Evolutionary conservation across 2,113 vertebrate species (phyloP).

Genomic region (Bambusicola thoracicus): DNA sequence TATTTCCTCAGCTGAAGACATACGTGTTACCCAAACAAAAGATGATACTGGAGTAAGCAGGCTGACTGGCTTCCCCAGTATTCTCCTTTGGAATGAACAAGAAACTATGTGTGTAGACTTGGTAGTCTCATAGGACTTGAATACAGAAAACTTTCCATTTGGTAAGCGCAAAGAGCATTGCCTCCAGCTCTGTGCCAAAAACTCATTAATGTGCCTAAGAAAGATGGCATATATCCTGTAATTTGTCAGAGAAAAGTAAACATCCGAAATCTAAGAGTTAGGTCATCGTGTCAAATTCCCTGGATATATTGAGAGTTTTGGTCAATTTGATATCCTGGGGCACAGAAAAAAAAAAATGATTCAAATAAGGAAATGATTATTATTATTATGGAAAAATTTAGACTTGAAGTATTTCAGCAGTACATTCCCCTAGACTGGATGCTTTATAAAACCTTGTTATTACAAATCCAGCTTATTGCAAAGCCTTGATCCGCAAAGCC

Average conservation of each 20-base stretch:
- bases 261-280: not conserved
- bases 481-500: conserved; percentile 50
- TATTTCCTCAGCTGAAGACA: not conserved
- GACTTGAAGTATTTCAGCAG: conserved; percentile 29
- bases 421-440: not conserved
- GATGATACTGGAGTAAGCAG: not conserved
- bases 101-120: not conserved
- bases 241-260: not conserved
- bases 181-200: not conserved
- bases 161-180: not conserved
- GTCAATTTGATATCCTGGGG: not conserved
- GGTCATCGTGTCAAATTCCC: not conserved
- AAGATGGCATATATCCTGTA: not conserved
- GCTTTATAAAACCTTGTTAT: conserved; percentile 59
- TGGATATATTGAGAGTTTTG: not conserved
- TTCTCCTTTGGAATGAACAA: not conserved
- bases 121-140: not conserved
- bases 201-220: not conserved
- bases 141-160: conserved; percentile 5
- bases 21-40: conserved; percentile 21
- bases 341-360: not conserved
- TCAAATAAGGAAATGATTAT: not conserved
- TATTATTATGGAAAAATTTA: conserved; percentile 10
- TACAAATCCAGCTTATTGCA: conserved; percentile 70
- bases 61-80: not conserved